Evolutionary conservation across 2,888 invertebrate genomes (phyloP).

Genomic region (Antheraea yamamai): DNA sequence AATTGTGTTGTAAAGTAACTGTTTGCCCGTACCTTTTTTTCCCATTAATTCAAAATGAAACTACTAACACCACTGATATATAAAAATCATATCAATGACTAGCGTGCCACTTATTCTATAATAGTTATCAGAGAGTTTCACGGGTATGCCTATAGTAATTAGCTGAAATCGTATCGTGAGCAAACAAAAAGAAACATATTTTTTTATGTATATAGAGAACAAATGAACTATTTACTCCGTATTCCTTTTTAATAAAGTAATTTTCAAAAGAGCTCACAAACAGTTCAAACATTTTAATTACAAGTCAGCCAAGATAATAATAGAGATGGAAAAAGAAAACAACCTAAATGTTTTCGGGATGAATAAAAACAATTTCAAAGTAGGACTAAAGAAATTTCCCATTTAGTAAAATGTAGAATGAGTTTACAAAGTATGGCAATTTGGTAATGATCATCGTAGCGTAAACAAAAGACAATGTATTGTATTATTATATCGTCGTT

Average conservation of each 20-base stretch:
- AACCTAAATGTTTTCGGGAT: not conserved
- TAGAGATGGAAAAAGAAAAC: not conserved
- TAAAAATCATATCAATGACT: too few species aligned
- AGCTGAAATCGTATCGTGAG: too few species aligned
- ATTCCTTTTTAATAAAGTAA: not conserved
- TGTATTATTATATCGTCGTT: constrained; percentile 55
- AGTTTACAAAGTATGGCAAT: constrained; percentile 35
- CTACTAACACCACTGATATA: too few species aligned
- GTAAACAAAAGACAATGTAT: constrained; percentile 46
- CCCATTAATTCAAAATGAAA: too few species aligned
- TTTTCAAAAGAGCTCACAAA: not conserved
- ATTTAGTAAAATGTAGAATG: constrained; percentile 12
- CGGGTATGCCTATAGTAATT: too few species aligned
- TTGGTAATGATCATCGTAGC: constrained; percentile 48
- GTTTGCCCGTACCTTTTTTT: too few species aligned
- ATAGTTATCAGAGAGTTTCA: too few species aligned
- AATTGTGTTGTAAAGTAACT: too few species aligned
- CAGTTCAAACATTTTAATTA: not conserved
- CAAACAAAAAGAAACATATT: too few species aligned
- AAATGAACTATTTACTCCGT: not conserved
- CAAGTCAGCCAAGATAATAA: not conserved
- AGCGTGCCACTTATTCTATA: too few species aligned
- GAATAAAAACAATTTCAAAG: constrained; percentile 5
- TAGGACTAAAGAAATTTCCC: not conserved
- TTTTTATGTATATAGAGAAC: too few species aligned